Conservation (phyloP, 2,113 vertebrate genomes). For the Cyanistes caeruleus region DNA sequence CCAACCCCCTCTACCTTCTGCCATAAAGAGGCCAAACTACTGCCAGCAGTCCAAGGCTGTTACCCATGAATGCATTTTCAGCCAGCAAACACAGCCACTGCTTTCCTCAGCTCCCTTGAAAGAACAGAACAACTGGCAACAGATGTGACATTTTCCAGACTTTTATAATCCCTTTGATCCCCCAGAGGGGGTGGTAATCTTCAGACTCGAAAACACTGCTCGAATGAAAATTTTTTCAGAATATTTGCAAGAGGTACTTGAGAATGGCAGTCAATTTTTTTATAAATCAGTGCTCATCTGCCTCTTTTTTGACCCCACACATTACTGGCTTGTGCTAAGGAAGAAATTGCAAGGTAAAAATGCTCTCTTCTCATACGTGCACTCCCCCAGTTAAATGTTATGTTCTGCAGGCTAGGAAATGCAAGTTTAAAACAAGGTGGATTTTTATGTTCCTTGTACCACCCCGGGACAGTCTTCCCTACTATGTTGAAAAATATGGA, state of each 20-base stretch:
- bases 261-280: neutral
- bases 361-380: accelerated
- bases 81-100: neutral
- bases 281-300: neutral
- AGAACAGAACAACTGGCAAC: neutral
- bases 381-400: neutral
- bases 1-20: neutral
- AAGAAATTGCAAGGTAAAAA: neutral
- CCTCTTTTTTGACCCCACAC: neutral
- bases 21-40: neutral
- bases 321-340: neutral
- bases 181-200: neutral
- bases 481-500: neutral
- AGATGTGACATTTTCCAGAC: neutral
- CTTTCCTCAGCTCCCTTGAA: neutral
- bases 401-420: neutral
- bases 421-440: accelerated
- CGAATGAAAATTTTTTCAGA: neutral
- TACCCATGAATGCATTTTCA: neutral
- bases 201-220: neutral
- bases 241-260: neutral
- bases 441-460: neutral
- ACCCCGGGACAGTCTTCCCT: neutral
- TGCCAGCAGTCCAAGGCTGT: neutral
- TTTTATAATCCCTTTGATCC: neutral